phyloP scores from a whole-genome alignment of 1,140 invertebrate genomes.

The Pinna nobilis region DNA sequence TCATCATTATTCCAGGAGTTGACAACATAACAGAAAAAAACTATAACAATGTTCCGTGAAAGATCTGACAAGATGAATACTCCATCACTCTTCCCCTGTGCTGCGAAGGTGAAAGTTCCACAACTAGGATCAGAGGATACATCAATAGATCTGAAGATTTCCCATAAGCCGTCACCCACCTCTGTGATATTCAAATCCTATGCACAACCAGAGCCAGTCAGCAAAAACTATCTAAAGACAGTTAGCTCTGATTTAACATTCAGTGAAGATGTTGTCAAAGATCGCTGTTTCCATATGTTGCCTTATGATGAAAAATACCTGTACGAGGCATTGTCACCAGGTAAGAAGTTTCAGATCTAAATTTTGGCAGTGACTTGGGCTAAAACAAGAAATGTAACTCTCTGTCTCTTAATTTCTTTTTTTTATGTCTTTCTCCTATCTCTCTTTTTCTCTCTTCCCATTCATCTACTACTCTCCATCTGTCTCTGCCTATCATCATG shows the following conservation, averaged over 20 bases:
- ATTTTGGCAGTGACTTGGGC: not conserved
- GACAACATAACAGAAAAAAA: no score
- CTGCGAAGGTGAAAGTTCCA: conserved; percentile 62
- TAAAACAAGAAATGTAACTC: no score
- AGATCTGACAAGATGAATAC: conserved; percentile 30
- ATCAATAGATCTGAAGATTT: conserved; percentile 39
- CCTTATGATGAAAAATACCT: conserved; percentile 71
- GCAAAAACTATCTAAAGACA: conserved; percentile 62
- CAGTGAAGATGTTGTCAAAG: conserved; percentile 69
- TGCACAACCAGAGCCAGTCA: conserved; percentile 45
- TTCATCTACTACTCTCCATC: no score
- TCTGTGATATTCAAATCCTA: conserved; percentile 45
- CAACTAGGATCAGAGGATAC: conserved; percentile 58
- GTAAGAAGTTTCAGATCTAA: conserved; percentile 15
- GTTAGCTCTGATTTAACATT: conserved; percentile 63
- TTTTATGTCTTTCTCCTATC: no score
- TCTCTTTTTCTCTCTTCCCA: no score
- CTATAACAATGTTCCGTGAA: not conserved
- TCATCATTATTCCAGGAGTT: no score
- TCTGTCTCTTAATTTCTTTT: no score
- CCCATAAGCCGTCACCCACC: conserved; percentile 39
- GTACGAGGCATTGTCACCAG: conserved; percentile 55
- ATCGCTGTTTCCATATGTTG: conserved; percentile 68
- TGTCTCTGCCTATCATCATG: no score
- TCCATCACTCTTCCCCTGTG: conserved; percentile 61